A percentile compares a stretch with the other conserved stretches of the same genome.
Evolutionary conservation across 2,888 invertebrate genomes (phyloP).

Genomic region (Noctua comes): DNA sequence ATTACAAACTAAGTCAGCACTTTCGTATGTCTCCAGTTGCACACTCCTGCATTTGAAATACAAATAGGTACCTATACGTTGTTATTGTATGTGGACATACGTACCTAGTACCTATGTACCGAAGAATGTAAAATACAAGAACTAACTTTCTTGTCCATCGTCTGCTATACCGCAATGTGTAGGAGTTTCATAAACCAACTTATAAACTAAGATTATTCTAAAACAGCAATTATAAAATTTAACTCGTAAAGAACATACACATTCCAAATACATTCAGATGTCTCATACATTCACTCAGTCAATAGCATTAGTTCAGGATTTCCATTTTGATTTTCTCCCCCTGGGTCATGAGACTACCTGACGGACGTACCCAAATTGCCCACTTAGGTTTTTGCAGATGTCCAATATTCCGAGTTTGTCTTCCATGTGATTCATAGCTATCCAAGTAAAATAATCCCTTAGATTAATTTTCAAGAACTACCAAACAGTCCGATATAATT

Average conservation of each 20-base stretch:
- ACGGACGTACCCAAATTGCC: neutral
- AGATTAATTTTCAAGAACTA: conserved; percentile 82
- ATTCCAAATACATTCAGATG: neutral
- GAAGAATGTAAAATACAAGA: neutral
- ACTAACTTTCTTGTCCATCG: neutral
- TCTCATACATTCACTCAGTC: neutral
- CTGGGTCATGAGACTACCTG: neutral
- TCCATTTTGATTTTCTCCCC: neutral
- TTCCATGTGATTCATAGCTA: conserved; percentile 60
- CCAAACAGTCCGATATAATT: conserved; percentile 80
- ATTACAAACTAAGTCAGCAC: conserved; percentile 78
- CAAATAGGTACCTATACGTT: conserved; percentile 11
- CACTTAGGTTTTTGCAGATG: conserved; percentile 28
- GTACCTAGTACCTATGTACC: neutral
- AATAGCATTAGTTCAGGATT: conserved; percentile 1
- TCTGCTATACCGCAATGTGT: neutral
- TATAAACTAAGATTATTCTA: neutral
- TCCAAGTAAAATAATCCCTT: conserved; percentile 83
- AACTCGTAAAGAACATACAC: neutral
- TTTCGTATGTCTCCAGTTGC: conserved; percentile 78
- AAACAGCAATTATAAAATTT: neutral
- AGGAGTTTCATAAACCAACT: neutral
- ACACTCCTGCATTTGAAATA: conserved; percentile 51
- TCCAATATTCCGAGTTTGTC: conserved; percentile 44
- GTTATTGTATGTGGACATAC: conserved; percentile 3